A percentile compares a stretch with the other conserved stretches of the same genome.
These are phyloP conservation scores for Semnornis frantzii DNA, from an alignment of 2,113 vertebrate species.

Conservation along the genomic window DNA sequence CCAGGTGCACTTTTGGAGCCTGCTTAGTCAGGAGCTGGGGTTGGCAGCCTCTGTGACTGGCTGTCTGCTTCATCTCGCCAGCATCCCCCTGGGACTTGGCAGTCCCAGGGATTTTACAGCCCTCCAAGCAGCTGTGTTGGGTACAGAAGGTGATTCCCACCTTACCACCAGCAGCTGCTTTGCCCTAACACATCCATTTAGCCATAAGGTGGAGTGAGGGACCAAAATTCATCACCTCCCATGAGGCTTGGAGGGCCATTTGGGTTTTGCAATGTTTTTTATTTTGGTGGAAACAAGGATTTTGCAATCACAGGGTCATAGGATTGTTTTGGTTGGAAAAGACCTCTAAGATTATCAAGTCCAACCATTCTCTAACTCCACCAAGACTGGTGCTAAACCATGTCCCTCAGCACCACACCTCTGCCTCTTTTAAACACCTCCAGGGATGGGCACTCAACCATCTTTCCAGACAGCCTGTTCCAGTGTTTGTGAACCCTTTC, in stretches of 20 bases:
- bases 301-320: background rate
- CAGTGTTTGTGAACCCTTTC: too few relatives aligned
- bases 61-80: accelerated
- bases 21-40: background rate
- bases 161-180: background rate
- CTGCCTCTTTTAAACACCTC: too few relatives aligned
- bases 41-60: background rate
- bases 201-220: background rate
- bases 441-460: too few relatives aligned
- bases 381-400: too few relatives aligned
- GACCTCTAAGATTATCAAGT: too few relatives aligned
- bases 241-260: accelerated
- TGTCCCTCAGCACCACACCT: too few relatives aligned
- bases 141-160: background rate
- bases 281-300: background rate
- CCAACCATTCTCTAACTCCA: too few relatives aligned
- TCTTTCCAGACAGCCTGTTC: too few relatives aligned
- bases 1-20: background rate
- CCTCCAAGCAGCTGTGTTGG: background rate
- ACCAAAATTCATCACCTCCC: background rate
- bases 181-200: background rate
- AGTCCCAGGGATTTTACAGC: background rate
- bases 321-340: too few relatives aligned
- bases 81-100: background rate
- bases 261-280: background rate